A percentile compares a stretch with the other conserved stretches of the same genome.
Conservation (phyloP, 2,113 vertebrate genomes). For the Todiramphus chloris region DNA sequence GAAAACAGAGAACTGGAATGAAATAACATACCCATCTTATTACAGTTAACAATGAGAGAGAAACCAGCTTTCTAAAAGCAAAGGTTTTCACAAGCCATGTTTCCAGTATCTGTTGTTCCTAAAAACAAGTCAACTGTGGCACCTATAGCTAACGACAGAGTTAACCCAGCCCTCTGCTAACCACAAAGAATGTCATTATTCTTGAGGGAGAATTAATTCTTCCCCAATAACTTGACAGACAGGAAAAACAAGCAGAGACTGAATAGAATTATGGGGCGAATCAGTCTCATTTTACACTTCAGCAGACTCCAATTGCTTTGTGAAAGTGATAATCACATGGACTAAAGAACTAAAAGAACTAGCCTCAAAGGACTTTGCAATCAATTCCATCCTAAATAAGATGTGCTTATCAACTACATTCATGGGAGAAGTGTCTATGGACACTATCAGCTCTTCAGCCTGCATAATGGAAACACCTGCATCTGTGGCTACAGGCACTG, state of each 20-base stretch:
- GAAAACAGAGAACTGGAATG: not conserved
- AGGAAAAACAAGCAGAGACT: not conserved
- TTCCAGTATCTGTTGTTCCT: not conserved
- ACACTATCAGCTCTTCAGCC: not conserved
- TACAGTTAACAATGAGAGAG: not conserved
- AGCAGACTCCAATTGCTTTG: slow-evolving; percentile 12
- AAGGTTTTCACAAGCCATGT: not conserved
- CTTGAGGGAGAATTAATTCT: not conserved
- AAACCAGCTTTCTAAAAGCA: not conserved
- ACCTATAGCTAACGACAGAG: not conserved
- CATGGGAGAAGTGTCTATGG: not conserved
- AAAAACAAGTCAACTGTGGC: not conserved
- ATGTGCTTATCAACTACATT: not conserved
- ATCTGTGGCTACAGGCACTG: not conserved
- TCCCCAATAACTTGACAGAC: not conserved
- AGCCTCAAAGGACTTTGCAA: not conserved
- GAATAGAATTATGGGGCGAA: not conserved
- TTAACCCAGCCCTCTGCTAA: not conserved
- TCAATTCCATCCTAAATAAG: not conserved
- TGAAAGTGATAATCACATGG: not conserved
- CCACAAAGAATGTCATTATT: not conserved
- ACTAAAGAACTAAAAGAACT: not conserved
- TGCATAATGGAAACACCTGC: not conserved
- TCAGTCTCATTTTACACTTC: slow-evolving; percentile 39
- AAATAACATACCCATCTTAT: not conserved